Evolutionary conservation across 2,888 invertebrate genomes (phyloP).

Genomic region (Hipparchia sbordonii): DNA sequence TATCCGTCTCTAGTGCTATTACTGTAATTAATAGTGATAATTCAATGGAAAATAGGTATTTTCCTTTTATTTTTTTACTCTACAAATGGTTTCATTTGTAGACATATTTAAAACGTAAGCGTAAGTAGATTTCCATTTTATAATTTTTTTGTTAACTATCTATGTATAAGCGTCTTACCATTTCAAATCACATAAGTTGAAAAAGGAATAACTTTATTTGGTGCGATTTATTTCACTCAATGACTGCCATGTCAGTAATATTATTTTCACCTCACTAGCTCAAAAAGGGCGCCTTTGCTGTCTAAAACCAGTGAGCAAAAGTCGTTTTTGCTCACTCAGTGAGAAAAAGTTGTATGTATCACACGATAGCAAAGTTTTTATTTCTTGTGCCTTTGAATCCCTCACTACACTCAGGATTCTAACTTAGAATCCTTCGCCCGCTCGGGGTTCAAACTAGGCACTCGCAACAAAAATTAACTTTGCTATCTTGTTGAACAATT

Average conservation of each 20-base stretch:
- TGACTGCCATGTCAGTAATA: background rate
- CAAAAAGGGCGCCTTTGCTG: too few relatives aligned
- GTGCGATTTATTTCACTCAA: conserved; percentile 11
- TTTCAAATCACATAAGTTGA: conserved; percentile 19
- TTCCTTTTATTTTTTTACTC: conserved; percentile 81
- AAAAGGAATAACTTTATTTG: conserved; percentile 23
- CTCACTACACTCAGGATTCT: too few relatives aligned
- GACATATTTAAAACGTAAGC: conserved; percentile 66
- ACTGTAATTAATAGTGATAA: conserved; percentile 37
- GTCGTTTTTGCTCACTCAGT: too few relatives aligned
- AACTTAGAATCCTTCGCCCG: too few relatives aligned
- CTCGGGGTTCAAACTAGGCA: too few relatives aligned
- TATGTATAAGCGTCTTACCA: conserved; percentile 28
- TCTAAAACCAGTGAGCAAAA: too few relatives aligned
- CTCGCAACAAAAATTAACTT: too few relatives aligned
- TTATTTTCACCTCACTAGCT: background rate
- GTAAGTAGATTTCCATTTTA: conserved; percentile 73
- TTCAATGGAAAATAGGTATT: conserved; percentile 59
- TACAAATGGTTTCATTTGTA: conserved; percentile 81
- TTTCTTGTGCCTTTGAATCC: too few relatives aligned
- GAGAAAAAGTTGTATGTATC: too few relatives aligned
- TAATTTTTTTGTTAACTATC: conserved; percentile 40
- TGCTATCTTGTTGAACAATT: too few relatives aligned
- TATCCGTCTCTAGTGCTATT: conserved; percentile 4
- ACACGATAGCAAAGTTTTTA: too few relatives aligned